Conservation (phyloP, 2,888 invertebrate species). For the Aleiodes testaceus region DNA sequence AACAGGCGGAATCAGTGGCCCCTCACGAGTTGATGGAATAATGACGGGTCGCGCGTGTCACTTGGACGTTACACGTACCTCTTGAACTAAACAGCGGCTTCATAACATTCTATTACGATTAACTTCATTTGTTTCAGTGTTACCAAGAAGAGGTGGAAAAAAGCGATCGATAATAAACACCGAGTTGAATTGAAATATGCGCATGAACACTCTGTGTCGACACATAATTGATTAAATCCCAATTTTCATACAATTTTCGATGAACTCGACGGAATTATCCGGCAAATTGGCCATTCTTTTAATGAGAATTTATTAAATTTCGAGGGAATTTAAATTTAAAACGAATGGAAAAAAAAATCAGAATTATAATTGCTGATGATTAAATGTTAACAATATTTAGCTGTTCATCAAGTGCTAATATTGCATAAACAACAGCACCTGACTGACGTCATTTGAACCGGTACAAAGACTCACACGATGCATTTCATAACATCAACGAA, state of each 20-base stretch:
- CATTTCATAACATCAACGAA: constrained; percentile 11
- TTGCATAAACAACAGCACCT: constrained; percentile 28
- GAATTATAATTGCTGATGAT: not conserved
- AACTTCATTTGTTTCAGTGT: constrained; percentile 10
- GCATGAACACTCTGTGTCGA: no score
- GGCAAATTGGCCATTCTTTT: no score
- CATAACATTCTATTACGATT: constrained; percentile 13
- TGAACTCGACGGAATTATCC: no score
- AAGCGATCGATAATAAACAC: not conserved
- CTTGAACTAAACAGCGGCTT: constrained; percentile 21
- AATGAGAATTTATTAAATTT: no score
- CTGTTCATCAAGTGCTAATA: constrained; percentile 4
- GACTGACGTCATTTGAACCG: constrained; percentile 28
- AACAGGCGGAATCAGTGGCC: constrained; percentile 26
- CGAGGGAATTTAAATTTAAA: no score
- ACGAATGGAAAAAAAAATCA: not conserved
- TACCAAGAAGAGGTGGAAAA: not conserved
- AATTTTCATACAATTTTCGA: no score
- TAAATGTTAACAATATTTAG: constrained; percentile 11
- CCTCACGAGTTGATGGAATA: constrained; percentile 51
- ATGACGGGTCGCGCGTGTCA: constrained; percentile 54
- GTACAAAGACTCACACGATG: constrained; percentile 11
- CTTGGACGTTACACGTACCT: constrained; percentile 34
- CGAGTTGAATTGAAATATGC: no score
- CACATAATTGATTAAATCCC: no score